A percentile compares a stretch with the other conserved stretches of the same genome.
Conservation (phyloP, 2,797 vertebrate genomes). For the Molossus molossus region DNA sequence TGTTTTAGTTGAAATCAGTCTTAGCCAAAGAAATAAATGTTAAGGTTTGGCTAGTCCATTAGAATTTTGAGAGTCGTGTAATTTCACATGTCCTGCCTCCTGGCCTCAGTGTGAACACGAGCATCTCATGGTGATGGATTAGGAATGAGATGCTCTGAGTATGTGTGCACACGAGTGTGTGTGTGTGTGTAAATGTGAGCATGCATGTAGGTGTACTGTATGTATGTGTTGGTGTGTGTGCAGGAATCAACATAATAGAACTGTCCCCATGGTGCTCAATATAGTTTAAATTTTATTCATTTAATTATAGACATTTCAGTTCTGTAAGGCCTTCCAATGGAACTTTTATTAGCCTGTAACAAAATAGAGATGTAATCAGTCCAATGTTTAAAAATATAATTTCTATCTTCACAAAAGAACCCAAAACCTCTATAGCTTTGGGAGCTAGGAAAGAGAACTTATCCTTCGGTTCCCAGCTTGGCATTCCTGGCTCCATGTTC, state of each 20-base stretch:
- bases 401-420: slow-evolving; percentile 50
- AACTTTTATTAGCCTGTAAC: slow-evolving; percentile 33
- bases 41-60: background rate
- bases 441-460: slow-evolving; percentile 39
- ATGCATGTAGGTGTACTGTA: background rate
- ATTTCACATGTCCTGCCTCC: slow-evolving; percentile 1
- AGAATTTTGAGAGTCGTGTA: background rate
- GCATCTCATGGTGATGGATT: background rate
- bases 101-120: background rate
- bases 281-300: slow-evolving; percentile 1
- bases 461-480: slow-evolving; percentile 68
- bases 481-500: slow-evolving; percentile 70
- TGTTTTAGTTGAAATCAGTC: background rate
- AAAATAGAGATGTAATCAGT: slow-evolving; percentile 44
- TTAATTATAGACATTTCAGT: slow-evolving; percentile 18
- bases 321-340: slow-evolving; percentile 24
- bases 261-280: background rate
- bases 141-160: background rate
- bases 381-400: slow-evolving; percentile 56
- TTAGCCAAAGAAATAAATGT: background rate
- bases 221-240: too few species aligned
- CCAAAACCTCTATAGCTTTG: background rate
- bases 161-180: background rate
- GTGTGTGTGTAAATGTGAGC: too few species aligned
- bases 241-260: background rate